Evolutionary conservation across 2,113 vertebrate species (phyloP).

Genomic region (Ammospiza nelsoni): DNA sequence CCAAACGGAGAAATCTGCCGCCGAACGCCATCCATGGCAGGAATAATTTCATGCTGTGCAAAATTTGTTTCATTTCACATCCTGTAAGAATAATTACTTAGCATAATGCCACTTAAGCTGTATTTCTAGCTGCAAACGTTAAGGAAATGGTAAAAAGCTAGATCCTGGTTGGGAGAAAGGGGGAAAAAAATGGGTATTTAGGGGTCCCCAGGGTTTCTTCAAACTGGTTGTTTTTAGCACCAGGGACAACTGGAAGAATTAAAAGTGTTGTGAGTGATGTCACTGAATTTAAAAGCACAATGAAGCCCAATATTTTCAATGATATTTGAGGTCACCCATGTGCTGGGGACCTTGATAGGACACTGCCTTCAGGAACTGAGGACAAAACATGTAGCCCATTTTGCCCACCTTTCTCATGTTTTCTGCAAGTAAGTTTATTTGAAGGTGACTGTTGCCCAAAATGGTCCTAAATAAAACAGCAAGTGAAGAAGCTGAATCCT

Average conservation of each 20-base stretch:
- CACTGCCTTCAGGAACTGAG: background rate
- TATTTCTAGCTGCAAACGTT: constrained; percentile 75
- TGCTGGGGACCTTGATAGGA: accelerated
- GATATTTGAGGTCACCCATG: background rate
- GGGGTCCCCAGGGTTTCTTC: background rate
- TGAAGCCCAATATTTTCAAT: background rate
- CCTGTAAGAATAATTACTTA: constrained; percentile 83
- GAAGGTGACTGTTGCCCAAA: background rate
- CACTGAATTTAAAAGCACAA: background rate
- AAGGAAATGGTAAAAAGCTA: constrained; percentile 68
- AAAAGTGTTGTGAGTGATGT: background rate
- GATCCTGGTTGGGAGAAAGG: constrained; percentile 48
- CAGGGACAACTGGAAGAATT: background rate
- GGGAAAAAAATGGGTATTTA: background rate
- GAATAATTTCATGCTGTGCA: constrained; percentile 81
- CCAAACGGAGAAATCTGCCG: constrained; percentile 75
- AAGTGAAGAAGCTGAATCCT: background rate
- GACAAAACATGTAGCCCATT: accelerated
- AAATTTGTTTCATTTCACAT: constrained; percentile 82
- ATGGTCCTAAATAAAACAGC: background rate
- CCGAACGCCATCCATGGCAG: constrained; percentile 69
- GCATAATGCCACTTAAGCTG: constrained; percentile 82
- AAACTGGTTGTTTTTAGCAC: background rate
- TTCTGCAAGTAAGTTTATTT: background rate
- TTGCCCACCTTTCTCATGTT: background rate